Evolutionary conservation across 2,888 invertebrate genomes (phyloP).

Genomic region (Cotesia congregata): DNA sequence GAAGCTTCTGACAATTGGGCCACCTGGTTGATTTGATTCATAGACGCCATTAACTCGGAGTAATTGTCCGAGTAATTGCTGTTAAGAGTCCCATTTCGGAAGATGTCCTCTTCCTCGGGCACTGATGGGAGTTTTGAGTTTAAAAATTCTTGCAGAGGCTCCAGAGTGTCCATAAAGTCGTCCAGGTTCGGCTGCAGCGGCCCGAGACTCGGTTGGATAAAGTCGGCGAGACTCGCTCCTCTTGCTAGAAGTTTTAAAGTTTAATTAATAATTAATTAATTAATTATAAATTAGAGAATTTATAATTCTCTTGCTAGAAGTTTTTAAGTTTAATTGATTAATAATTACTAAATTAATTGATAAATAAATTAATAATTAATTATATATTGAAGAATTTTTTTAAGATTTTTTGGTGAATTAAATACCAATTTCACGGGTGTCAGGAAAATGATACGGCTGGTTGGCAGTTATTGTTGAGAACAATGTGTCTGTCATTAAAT

Average conservation of each 20-base stretch:
- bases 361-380: no score
- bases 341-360: no score
- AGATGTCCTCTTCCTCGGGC: slow-evolving; percentile 74
- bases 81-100: slow-evolving; percentile 57
- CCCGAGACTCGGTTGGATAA: slow-evolving; percentile 97
- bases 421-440: slow-evolving; percentile 95
- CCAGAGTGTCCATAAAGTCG: slow-evolving; percentile 93
- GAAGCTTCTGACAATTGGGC: slow-evolving; percentile 43
- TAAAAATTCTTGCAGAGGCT: slow-evolving; percentile 81
- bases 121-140: slow-evolving; percentile 75
- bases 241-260: slow-evolving; percentile 75
- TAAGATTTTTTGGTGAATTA: slow-evolving; percentile 24
- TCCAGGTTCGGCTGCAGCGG: slow-evolving; percentile 97
- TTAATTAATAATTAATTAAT: not conserved
- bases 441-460: slow-evolving; percentile 96
- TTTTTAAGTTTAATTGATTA: not conserved
- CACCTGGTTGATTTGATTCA: slow-evolving; percentile 56
- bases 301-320: slow-evolving; percentile 82
- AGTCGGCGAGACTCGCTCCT: slow-evolving; percentile 91
- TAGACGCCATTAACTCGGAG: slow-evolving; percentile 64
- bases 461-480: slow-evolving; percentile 87
- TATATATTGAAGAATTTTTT: no score
- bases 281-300: no score
- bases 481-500: slow-evolving; percentile 90
- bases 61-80: slow-evolving; percentile 59